These are phyloP conservation scores for Xiphorhynchus elegans DNA, from an alignment of 2,113 vertebrate species.

Conservation along the genomic window DNA sequence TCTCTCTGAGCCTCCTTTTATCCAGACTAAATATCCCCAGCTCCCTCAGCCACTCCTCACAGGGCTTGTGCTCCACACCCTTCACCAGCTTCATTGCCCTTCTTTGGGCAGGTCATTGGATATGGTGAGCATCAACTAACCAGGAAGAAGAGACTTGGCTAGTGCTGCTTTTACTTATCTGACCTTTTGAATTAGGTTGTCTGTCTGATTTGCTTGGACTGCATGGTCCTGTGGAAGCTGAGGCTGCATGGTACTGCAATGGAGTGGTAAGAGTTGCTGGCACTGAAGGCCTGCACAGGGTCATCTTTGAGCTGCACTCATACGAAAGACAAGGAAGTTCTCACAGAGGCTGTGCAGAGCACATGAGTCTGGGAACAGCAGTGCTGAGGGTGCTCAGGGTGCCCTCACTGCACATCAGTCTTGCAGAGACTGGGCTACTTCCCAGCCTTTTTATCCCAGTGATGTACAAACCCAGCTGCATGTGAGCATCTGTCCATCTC, in stretches of 20 bases:
- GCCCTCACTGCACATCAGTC: accelerated
- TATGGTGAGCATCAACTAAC: neutral
- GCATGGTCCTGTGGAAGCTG: accelerated
- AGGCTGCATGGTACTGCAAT: accelerated
- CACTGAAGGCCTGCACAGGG: neutral
- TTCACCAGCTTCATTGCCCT: neutral
- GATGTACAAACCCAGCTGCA: neutral
- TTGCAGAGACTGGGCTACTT: neutral
- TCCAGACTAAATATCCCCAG: neutral
- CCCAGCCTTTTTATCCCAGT: neutral
- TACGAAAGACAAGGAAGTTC: neutral
- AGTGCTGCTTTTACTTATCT: neutral
- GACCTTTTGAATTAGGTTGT: neutral
- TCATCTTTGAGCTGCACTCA: neutral
- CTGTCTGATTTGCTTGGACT: neutral
- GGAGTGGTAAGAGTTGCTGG: neutral
- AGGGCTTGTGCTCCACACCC: neutral
- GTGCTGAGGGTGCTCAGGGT: neutral
- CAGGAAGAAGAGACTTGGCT: neutral
- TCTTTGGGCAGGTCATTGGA: neutral
- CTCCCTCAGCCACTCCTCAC: neutral
- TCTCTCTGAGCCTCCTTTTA: neutral
- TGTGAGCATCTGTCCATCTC: neutral
- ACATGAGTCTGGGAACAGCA: neutral
- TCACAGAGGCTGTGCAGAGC: neutral